Evolutionary conservation across 2,113 vertebrate species (phyloP).

Genomic region (Oxygymnocypris stewartii): DNA sequence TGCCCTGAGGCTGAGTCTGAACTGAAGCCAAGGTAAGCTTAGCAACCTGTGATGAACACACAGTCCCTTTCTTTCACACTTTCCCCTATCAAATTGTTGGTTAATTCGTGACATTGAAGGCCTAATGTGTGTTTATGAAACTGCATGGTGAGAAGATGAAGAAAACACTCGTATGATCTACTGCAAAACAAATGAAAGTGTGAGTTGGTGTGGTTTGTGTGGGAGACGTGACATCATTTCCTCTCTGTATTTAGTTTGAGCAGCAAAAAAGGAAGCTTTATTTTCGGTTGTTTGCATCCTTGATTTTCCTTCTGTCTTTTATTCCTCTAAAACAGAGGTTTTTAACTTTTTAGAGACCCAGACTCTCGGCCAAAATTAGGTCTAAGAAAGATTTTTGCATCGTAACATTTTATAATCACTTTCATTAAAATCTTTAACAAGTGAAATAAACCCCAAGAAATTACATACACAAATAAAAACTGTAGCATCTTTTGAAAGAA

Average conservation of each 20-base stretch:
- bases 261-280: slow-evolving; percentile 45
- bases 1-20: slow-evolving; percentile 78
- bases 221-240: slow-evolving; percentile 53
- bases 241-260: slow-evolving; percentile 35
- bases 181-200: slow-evolving; percentile 50
- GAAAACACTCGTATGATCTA: slow-evolving; percentile 1
- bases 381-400: background rate
- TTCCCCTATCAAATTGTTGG: background rate
- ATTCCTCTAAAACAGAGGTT: background rate
- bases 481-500: background rate
- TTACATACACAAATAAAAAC: background rate
- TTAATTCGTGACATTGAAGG: background rate
- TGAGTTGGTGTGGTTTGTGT: slow-evolving; percentile 52
- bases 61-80: background rate
- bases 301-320: slow-evolving; percentile 29
- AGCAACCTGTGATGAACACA: background rate
- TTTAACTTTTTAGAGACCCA: background rate
- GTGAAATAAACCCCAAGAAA: background rate
- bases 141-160: background rate
- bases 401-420: background rate
- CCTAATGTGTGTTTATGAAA: slow-evolving; percentile 12
- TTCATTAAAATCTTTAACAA: background rate
- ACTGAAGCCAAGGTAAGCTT: slow-evolving; percentile 76
- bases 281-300: slow-evolving; percentile 9
- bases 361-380: background rate